Evolutionary conservation across 2,888 invertebrate species (phyloP), one percentile per base, ranked within the genome.

Genomic region (Melanophora roralis): DNA sequence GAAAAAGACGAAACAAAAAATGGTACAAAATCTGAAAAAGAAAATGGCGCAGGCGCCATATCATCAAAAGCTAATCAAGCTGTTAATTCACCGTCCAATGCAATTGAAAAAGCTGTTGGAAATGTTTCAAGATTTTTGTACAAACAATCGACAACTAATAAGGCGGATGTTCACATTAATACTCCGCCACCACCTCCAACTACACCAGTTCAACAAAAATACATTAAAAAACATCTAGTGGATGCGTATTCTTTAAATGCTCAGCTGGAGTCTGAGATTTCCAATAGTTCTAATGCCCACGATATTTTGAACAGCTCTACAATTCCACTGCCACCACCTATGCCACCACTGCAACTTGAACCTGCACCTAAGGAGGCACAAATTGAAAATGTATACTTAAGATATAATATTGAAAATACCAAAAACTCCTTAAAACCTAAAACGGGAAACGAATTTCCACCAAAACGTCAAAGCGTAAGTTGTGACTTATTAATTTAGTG

Each of bases 11-110:
- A 51, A 11, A 51, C 45, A 5, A 21, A 34, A 3, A 21, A 51
- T 27, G 65, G 36, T 51, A 34, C 55, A 53, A 53, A 23, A 9
- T 4, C 14, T 16, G n/a, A 27, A 16, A 83, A 86, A 84, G 84
- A 87, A 86, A 86, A 86, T 87, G 86, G 86, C 86, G 86, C 86
- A 83, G 86, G 85, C 85, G 86, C 86, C 81, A 81, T 84, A 64
- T 74, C 83, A 64, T 67, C 80, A 60, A 81, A 43, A 59, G 62
- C 27, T 40, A 40, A 12, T 9, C 23, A 34, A 67, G 47, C 19
- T 38, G 36, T 45, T 51, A 40, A 14, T 60, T 38, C 57, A 12
- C 11, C 53, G 19, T 43, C 74, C 11, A 53, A 11, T 32, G 34
- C 40, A n/a, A 19, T 47, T 47, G 74, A 53, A 75, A 82, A 80